Evolutionary conservation across 2,113 vertebrate genomes (phyloP).

Genomic region (Aspiorhynchus laticeps): DNA sequence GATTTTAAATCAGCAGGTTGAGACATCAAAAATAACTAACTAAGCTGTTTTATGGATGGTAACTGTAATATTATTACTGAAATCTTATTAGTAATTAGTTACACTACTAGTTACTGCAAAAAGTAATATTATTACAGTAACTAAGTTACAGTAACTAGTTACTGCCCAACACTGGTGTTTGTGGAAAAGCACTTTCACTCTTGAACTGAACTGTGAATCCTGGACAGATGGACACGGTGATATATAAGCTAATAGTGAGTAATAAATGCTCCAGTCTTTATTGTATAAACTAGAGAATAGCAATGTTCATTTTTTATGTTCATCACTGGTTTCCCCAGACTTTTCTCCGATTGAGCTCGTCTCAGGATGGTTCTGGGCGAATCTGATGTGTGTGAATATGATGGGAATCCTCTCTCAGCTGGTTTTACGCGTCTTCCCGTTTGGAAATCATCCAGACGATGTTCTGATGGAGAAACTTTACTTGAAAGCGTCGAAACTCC

Average conservation of each 20-base stretch:
- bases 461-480: constrained; percentile 16
- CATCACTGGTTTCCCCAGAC: background rate
- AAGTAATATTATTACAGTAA: too few species aligned
- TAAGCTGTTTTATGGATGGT: too few species aligned
- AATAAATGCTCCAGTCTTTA: background rate
- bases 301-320: background rate
- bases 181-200: constrained; percentile 69
- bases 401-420: background rate
- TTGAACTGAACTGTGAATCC: background rate
- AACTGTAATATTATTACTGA: too few species aligned
- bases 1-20: too few species aligned
- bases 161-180: too few species aligned
- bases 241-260: background rate
- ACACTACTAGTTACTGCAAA: too few species aligned
- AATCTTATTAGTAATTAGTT: too few species aligned
- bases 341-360: background rate
- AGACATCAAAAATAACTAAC: too few species aligned
- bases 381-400: constrained; percentile 4
- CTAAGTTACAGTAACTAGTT: too few species aligned
- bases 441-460: background rate
- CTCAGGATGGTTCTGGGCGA: background rate
- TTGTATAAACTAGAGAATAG: background rate
- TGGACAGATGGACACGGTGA: background rate
- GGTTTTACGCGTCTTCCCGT: background rate
- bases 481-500: constrained; percentile 49